Conservation (phyloP, 2,797 vertebrate species). For the Lacerta bilineata region DNA sequence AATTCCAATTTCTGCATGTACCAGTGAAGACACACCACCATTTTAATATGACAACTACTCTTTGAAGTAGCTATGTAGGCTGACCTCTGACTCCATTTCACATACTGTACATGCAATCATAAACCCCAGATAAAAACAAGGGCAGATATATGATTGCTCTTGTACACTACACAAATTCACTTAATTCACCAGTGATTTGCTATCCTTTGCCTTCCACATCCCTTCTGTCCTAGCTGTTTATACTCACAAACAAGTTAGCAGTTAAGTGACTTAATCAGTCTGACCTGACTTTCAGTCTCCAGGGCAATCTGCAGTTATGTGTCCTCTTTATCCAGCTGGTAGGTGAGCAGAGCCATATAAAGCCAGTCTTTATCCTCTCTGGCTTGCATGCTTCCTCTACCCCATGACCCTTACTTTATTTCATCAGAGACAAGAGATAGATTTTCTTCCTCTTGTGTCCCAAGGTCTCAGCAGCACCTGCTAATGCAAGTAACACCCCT, state of each 20-base stretch:
- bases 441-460: neutral
- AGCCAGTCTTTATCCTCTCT: neutral
- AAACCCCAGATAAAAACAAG: neutral
- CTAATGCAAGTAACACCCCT: neutral
- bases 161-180: neutral
- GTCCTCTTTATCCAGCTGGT: neutral
- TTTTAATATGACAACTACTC: neutral
- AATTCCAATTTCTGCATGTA: neutral
- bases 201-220: neutral
- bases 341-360: neutral
- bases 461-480: neutral
- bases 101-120: neutral
- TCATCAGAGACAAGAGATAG: neutral
- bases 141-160: neutral
- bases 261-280: slow-evolving; percentile 63
- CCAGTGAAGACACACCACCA: neutral
- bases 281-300: slow-evolving; percentile 64
- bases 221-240: too few species aligned
- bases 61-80: neutral
- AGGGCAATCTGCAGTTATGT: slow-evolving; percentile 34
- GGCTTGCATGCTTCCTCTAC: neutral
- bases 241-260: slow-evolving; percentile 52
- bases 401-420: neutral
- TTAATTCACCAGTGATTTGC: neutral
- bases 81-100: neutral